These are phyloP conservation scores for Oncorhynchus keta DNA, from an alignment of 2,113 vertebrate species.

Conservation along the genomic window DNA sequence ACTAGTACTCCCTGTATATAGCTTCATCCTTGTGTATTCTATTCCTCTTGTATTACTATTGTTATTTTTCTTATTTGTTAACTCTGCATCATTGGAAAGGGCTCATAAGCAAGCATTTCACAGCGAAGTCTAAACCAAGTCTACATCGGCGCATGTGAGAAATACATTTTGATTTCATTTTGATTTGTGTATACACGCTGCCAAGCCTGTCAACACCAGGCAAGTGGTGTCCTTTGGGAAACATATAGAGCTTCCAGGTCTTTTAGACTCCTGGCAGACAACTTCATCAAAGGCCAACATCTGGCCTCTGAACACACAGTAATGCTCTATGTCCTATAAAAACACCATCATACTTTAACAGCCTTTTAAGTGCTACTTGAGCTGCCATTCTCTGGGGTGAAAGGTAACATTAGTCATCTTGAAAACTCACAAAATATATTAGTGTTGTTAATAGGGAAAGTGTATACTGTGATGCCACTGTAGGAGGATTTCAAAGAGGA, in stretches of 20 bases:
- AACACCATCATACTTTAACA: constrained; percentile 20
- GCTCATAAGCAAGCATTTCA: too few relatives aligned
- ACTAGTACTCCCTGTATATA: too few relatives aligned
- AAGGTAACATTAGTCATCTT: constrained; percentile 15
- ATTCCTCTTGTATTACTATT: too few relatives aligned
- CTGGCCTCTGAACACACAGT: constrained; percentile 43
- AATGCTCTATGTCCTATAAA: constrained; percentile 21
- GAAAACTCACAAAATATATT: constrained; percentile 12
- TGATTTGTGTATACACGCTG: constrained; percentile 30
- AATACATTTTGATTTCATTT: too few relatives aligned
- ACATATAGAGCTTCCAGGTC: constrained; percentile 36
- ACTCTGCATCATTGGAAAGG: too few relatives aligned
- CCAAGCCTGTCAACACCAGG: constrained; percentile 52
- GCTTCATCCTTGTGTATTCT: too few relatives aligned
- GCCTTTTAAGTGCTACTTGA: constrained; percentile 11
- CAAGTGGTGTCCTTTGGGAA: constrained; percentile 51
- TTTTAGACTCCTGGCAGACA: constrained; percentile 54
- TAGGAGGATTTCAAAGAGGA: not conserved
- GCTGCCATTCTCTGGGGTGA: not conserved
- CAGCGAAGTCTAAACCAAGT: too few relatives aligned
- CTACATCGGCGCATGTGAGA: too few relatives aligned
- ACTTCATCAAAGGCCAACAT: constrained; percentile 62
- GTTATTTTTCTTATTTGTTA: too few relatives aligned
- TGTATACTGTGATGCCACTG: not conserved
- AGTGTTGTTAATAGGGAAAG: not conserved